Evolutionary conservation across 2,113 vertebrate species (phyloP).

Genomic region (Larimichthys crocea): DNA sequence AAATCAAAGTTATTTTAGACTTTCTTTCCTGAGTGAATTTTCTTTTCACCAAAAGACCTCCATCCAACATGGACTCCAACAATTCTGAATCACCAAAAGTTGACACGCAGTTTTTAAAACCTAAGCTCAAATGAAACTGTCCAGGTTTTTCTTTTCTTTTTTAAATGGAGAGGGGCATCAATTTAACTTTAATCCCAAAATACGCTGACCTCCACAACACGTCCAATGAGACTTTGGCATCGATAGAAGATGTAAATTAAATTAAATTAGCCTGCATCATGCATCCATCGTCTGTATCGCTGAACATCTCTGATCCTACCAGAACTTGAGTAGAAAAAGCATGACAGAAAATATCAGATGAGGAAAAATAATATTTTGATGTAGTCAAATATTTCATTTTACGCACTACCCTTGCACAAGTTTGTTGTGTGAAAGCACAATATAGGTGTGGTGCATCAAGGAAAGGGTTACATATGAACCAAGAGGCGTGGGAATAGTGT

Average conservation of each 20-base stretch:
- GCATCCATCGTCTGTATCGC: not conserved
- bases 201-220: not conserved
- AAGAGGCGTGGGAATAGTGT: not conserved
- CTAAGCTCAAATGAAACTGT: not conserved
- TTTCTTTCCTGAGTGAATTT: not conserved
- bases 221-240: not conserved
- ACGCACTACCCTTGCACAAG: not conserved
- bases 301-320: not conserved
- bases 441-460: not conserved
- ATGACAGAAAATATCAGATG: not conserved
- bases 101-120: not conserved
- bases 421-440: not conserved
- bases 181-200: not conserved
- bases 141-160: too few relatives aligned
- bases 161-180: too few relatives aligned
- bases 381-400: not conserved
- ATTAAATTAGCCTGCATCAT: too few relatives aligned
- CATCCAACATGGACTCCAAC: conserved; percentile 1
- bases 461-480: not conserved
- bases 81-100: not conserved
- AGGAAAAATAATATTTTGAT: not conserved
- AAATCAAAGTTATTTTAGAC: not conserved
- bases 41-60: not conserved
- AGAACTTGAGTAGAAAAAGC: not conserved
- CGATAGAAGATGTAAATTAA: not conserved